Percentiles rank a stretch among this genome's conserved stretches.
Conservation (phyloP, 2,797 vertebrate genomes). For the Neosalanx taihuensis region DNA sequence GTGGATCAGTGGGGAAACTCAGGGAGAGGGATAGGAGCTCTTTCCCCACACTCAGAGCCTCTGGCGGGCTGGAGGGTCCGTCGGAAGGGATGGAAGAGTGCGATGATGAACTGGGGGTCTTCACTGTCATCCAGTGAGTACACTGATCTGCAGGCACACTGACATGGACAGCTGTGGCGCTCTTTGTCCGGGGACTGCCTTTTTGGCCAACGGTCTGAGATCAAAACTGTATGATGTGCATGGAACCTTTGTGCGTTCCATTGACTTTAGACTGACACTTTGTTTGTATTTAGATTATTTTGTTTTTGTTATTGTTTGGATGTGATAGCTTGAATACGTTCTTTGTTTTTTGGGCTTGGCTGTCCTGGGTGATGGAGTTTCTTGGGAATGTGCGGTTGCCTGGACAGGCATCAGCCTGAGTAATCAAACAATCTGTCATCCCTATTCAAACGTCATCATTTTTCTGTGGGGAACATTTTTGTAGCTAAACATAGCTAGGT, state of each 20-base stretch:
- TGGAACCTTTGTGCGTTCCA: neutral
- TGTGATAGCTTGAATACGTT: neutral
- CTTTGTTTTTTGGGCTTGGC: neutral
- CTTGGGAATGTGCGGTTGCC: neutral
- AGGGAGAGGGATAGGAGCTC: conserved; percentile 43
- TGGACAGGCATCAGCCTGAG: neutral
- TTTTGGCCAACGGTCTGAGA: neutral
- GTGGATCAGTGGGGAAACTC: conserved; percentile 45
- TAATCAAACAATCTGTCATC: neutral
- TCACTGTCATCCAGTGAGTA: conserved; percentile 84
- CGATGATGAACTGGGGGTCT: conserved; percentile 75
- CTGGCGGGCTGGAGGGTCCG: conserved; percentile 38
- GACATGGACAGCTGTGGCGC: neutral
- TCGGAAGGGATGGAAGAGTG: conserved; percentile 72
- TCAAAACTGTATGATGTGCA: neutral
- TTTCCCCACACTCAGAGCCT: conserved; percentile 45
- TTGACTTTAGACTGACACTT: neutral
- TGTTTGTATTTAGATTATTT: neutral
- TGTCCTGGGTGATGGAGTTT: neutral
- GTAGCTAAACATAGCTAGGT: neutral
- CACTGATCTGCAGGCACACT: neutral
- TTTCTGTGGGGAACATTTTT: neutral
- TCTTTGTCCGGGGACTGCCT: neutral
- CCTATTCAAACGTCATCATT: no score
- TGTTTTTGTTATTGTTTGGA: neutral